Base-by-base conservation (phyloP, 2,113 vertebrate species). In the Excalfactoria chinensis region DNA sequence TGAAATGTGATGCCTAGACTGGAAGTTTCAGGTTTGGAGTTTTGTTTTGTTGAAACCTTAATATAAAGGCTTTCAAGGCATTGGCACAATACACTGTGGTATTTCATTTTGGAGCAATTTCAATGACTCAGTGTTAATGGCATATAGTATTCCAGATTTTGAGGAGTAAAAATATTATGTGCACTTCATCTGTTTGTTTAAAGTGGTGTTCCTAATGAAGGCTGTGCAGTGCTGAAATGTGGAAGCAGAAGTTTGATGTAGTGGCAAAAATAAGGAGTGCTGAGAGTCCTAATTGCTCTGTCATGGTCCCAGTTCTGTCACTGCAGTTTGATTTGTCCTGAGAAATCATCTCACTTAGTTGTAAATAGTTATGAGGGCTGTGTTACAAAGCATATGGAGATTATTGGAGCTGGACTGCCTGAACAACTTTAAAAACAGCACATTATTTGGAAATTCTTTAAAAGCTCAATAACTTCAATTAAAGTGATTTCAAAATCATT, bases 151-250 rank as follows among this genome's bases (percentile, higher is more conserved):
- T 97, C 97, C 97, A 98, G 97, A 97, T 97, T 98, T 96, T 97
- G 94, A 97, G 93, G 79, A 97, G 90, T 95, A 97, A 97, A 98
- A 97, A 98, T 97, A 98, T 97, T 97, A 95, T 97, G 95, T 97
- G 97, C 90, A 92, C 86, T 97, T 97, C 97, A 96, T 97, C 97
- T 98, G 97, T 98, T 97, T 98, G 97, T 98, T 98, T 97, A 94
- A 96, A 97, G 95, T 96, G 94, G 56, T 95, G 88, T 95, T 92
- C 92, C 95, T 97, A 98, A 97, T 97, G 97, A 97, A 97, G 91
- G 79, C 94, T 96, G 90, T 88, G 88, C 87, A 96, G 93, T 76
- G 58, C 69, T 93, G 91, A 89, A 96, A 82, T 80, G 40, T 91
- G 40, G 79, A 89, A 68, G 79, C 51, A 80, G 23, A n/a, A 89